Base-by-base conservation (phyloP, 2,113 vertebrate species). In the Caranx ignobilis region DNA sequence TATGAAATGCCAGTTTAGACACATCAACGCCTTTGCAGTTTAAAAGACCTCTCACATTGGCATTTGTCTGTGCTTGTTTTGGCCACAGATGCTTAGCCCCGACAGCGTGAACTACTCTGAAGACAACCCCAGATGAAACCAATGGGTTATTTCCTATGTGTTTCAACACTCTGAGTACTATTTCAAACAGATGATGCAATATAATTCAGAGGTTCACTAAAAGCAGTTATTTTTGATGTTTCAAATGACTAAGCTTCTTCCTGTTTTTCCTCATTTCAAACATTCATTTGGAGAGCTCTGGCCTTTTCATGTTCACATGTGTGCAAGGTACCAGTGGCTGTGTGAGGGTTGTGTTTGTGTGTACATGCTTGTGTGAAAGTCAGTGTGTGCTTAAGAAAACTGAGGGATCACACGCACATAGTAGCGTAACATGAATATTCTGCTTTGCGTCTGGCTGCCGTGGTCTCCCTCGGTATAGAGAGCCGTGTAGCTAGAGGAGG, bases 391-490 rank as follows among this genome's bases (percentile, higher is more conserved):
- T 62, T 69, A 75, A 82, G 81, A 64, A 19, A 16, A 74, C 56
- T 35, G 79, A 74, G 73, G 81, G 60, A 89, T 84, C 83, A 88
- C 81, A 86, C 68, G 21, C 67, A 71, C 76, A 65, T 34, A 47
- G 76, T 48, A 35, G 80, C 78, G 81, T 66, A 79, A 83, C 90
- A 93, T 93, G 85, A 92, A 95, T 94, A 95, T 93, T 92, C 90
- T 89, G 66, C 87, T 84, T 89, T 85, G 70, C 80, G 81, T 85
- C 88, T 90, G 82, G 84, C 69, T 81, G 79, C 78, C 68, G 76
- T 59, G 61, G 84, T 89, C 88, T 91, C 74, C 76, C 83, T 79
- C 54, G 45, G 84, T 81, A 77, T 84, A 61, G 82, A 71, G 66
- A 87, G 74, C 86, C 41, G 7, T 87, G 91, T 85, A 86, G 85